Evolutionary conservation across 92 coral and sea anemone species (phyloP), one percentile per base, ranked within the genome.

Genomic region (Phenganax subtilis): DNA sequence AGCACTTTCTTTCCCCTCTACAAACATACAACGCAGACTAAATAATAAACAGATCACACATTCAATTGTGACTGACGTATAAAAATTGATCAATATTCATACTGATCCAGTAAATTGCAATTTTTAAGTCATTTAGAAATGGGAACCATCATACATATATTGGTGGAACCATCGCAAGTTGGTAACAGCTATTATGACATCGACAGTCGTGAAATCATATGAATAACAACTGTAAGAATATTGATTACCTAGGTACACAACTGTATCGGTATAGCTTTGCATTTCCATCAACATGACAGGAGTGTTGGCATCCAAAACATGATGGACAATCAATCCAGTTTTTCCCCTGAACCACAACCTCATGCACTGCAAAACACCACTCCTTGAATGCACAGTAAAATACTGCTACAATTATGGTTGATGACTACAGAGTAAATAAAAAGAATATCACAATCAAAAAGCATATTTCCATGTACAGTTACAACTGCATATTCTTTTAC

Each of bases 221-320:
- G 31, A 70, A 70, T n/a, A 12, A 29, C 31, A 51, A 20, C 54
- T 31, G 75, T 70, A 70, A 70, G 27, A 14, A 59, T 59, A 25
- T 25, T 14, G 57, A 51, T 12, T 72, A 72, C 77, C 77, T 72
- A 37, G 77, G 75, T 30, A 69, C 75, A 69, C 75, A 69, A 11
- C 55, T 69, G 53, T 69, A 69, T 69, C 75, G 17, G n/a, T 72
- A 72, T 51, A 72, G 47, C 77, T 72, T 72, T 51, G 77, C 77
- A 72, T 72, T 72, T 51, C 77, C 77, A 72, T 72, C 77, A 10
- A 72, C 60, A 72, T 72, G 77, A 55, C 77, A 72, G 20, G 77
- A 72, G 25, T 72, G 77, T 72, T 72, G 77, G 17, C 56, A 72
- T 14, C 20, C 58, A 52, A 20, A 72, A 72, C 77, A 72, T 37